phyloP scores from a whole-genome alignment of 2,888 invertebrate genomes.

The Oligia latruncula region DNA sequence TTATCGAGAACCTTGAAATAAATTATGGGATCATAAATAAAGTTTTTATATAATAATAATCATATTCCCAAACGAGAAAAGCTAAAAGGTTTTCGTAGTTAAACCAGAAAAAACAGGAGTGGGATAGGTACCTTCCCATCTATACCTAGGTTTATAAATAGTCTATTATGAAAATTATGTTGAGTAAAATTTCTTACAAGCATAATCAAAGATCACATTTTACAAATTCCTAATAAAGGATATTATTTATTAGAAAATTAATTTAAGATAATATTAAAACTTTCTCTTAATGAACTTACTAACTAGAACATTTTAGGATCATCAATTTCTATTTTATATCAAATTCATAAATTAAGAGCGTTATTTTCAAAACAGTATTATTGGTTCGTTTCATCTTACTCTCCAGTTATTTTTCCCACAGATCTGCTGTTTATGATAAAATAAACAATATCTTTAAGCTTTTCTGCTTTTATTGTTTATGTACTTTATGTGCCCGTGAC shows the following conservation, averaged over 20 bases:
- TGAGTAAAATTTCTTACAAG: background rate
- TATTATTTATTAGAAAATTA: background rate
- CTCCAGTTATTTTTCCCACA: background rate
- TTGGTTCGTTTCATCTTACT: background rate
- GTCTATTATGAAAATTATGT: background rate
- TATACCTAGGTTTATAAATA: background rate
- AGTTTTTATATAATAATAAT: background rate
- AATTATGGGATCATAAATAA: background rate
- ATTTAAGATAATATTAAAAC: background rate
- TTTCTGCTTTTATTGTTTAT: background rate
- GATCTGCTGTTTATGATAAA: too few species aligned
- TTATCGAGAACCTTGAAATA: conserved; percentile 1
- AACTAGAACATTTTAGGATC: background rate
- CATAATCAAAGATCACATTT: background rate
- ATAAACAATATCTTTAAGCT: background rate
- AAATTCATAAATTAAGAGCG: background rate
- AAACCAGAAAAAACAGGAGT: background rate
- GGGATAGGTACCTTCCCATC: background rate
- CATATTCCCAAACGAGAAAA: background rate
- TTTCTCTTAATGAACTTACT: background rate
- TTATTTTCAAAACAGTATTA: background rate
- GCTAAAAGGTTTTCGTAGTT: background rate
- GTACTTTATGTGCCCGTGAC: background rate
- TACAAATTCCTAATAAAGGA: background rate
- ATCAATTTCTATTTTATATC: background rate